These are phyloP conservation scores for Drosophila kohkoa DNA, from an alignment of 1,140 invertebrate genomes.

Conservation along the genomic window DNA sequence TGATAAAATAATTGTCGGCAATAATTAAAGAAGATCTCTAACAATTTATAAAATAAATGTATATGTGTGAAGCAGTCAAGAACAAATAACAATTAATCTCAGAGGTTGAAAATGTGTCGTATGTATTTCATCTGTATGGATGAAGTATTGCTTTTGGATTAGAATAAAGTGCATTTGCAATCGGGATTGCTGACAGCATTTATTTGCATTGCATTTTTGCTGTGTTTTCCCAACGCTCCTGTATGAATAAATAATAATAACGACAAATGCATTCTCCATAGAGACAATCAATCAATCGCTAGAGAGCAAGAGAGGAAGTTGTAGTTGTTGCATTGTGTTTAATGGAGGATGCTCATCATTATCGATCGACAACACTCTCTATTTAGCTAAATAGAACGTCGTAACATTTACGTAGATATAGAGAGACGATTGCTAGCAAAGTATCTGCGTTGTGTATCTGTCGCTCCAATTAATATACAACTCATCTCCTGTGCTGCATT, in stretches of 20 bases:
- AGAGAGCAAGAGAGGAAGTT: slow-evolving; percentile 23
- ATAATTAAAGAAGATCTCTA: neutral
- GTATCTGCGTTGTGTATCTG: slow-evolving; percentile 22
- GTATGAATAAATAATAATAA: slow-evolving; percentile 21
- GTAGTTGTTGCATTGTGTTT: slow-evolving; percentile 25
- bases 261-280: neutral
- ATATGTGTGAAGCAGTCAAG: neutral
- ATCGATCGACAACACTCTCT: slow-evolving; percentile 26
- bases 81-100: neutral
- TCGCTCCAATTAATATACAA: slow-evolving; percentile 77
- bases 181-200: neutral
- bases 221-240: neutral
- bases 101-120: too few species aligned
- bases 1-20: neutral
- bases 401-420: slow-evolving; percentile 21
- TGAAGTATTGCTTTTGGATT: neutral
- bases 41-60: slow-evolving; percentile 1
- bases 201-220: neutral
- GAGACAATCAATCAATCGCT: slow-evolving; percentile 9
- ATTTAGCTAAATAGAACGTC: slow-evolving; percentile 45
- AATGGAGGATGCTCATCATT: slow-evolving; percentile 50
- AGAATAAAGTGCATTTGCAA: neutral
- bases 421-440: slow-evolving; percentile 3
- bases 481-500: slow-evolving; percentile 78
- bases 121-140: too few species aligned